Evolutionary conservation across 2,113 vertebrate species (phyloP), one percentile per base, ranked within the genome.

Genomic region (Alethe castanea): DNA sequence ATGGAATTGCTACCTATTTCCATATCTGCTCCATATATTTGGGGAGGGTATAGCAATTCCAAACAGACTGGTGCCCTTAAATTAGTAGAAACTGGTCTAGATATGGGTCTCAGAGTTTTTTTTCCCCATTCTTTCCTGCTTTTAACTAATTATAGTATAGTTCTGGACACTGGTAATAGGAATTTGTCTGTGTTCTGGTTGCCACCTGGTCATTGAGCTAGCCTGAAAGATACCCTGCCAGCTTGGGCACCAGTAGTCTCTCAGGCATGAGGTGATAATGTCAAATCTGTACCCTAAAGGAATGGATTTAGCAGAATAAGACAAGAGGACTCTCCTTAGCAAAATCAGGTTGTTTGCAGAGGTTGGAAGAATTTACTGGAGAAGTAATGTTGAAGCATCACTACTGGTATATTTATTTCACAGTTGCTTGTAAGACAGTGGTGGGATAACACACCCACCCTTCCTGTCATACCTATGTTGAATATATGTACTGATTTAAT

Each of bases 21-120:
- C 44, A 45, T 45, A 19, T 45, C 26, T 70, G 28, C 25, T 47
- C 17, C 0, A 0, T 57, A 7, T 42, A 20, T 50, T 14, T 62
- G 44, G 20, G 18, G 18, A 67, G 17, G 7, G 5, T 84, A 36
- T 26, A 91, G 33, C n/a, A 74, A 16, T 81, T 33, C 23, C 54
- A 26, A 44, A 35, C 12, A 57, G 12, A 44, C 42, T 26, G 25
- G 4, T 87, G 23, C 12, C 66, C 42, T 94, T 88, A 79, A 87
- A 54, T 42, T 70, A 66, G 35, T 44, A 65, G 31, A 81, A 36
- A 42, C 19, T 76, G 59, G 35, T 28, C 15, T 67, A 67, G 53
- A 9, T 52, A 44, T 6, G 11, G 7, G 24, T 76, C 53, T 88
- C 18, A 29, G n/a, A 88, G 36, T 35, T 90, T 40, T 25, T 3